A percentile compares a stretch with the other conserved stretches of the same genome.
Conservation (phyloP, 2,113 vertebrate genomes). For the Phyllopteryx taeniolatus region DNA sequence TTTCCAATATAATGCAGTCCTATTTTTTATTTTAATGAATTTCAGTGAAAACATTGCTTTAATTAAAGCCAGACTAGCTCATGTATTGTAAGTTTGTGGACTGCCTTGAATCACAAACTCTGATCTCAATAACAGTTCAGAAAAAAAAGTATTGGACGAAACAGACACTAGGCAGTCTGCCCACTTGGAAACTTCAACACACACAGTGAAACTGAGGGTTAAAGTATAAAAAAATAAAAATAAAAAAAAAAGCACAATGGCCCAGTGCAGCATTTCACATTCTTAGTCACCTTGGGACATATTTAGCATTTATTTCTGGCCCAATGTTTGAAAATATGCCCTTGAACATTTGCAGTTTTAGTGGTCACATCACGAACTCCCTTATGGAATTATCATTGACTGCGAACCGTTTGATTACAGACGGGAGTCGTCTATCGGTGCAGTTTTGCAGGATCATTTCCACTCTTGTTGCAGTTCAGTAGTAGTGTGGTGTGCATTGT, state of each 20-base stretch:
- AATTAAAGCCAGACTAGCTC: conserved; percentile 21
- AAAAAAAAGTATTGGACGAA: conserved; percentile 32
- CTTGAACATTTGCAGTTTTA: background rate
- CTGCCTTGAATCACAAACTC: conserved; percentile 15
- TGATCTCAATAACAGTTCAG: conserved; percentile 24
- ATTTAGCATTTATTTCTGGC: background rate
- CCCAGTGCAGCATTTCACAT: conserved; percentile 7
- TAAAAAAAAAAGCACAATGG: conserved; percentile 19
- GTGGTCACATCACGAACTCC: conserved; percentile 2
- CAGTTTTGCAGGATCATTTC: too few relatives aligned
- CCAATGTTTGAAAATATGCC: background rate
- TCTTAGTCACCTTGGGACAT: conserved; percentile 17
- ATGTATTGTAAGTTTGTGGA: conserved; percentile 7
- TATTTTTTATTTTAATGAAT: too few relatives aligned
- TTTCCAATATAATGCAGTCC: too few relatives aligned
- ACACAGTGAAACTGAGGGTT: conserved; percentile 22
- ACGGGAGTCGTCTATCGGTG: too few relatives aligned
- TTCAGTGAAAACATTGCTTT: background rate
- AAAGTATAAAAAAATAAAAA: conserved; percentile 17
- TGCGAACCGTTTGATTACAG: too few relatives aligned
- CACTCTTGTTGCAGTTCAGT: too few relatives aligned
- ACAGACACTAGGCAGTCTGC: conserved; percentile 49
- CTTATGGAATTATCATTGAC: background rate
- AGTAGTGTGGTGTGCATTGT: too few relatives aligned
- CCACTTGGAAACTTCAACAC: conserved; percentile 44